Percentiles rank a stretch among this genome's conserved stretches.
Conservation (phyloP, 1,140 invertebrate genomes). For the Chrysoperla carnea region DNA sequence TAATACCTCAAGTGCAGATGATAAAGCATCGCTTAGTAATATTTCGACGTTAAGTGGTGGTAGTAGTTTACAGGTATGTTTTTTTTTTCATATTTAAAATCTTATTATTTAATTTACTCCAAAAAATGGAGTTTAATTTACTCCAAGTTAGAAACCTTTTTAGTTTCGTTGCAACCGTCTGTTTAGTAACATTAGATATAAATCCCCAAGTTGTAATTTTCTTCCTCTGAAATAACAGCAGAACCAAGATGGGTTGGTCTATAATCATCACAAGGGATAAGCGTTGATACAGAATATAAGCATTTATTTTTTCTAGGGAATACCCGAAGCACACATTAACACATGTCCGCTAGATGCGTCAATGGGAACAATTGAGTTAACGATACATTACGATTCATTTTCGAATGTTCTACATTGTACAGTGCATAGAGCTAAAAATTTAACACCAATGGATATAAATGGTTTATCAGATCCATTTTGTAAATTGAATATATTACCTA, state of each 20-base stretch:
- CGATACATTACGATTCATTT: slow-evolving; percentile 56
- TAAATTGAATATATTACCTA: slow-evolving; percentile 68
- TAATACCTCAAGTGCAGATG: background rate
- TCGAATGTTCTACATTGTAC: slow-evolving; percentile 62
- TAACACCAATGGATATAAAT: slow-evolving; percentile 76
- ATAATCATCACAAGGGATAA: too few species aligned
- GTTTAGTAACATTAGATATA: too few species aligned
- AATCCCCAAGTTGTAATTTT: too few species aligned
- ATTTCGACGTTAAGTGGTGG: background rate
- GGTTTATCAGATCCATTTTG: slow-evolving; percentile 86
- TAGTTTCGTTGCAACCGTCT: too few species aligned
- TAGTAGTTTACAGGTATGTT: too few species aligned
- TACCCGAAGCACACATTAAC: slow-evolving; percentile 8
- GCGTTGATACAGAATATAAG: too few species aligned
- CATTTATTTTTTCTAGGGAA: slow-evolving; percentile 8
- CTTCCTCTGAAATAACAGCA: too few species aligned
- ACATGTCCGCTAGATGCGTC: slow-evolving; percentile 19
- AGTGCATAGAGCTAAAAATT: slow-evolving; percentile 49
- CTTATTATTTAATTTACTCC: too few species aligned
- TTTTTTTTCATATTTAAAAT: too few species aligned
- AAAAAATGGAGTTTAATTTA: too few species aligned
- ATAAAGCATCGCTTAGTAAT: background rate
- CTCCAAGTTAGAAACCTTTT: too few species aligned
- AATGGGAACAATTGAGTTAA: slow-evolving; percentile 52
- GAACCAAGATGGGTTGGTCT: too few species aligned